Percentiles rank a stretch among this genome's conserved stretches.
These are phyloP conservation scores for Desoria tigrina DNA, from an alignment of 2,888 invertebrate species.

Conservation along the genomic window DNA sequence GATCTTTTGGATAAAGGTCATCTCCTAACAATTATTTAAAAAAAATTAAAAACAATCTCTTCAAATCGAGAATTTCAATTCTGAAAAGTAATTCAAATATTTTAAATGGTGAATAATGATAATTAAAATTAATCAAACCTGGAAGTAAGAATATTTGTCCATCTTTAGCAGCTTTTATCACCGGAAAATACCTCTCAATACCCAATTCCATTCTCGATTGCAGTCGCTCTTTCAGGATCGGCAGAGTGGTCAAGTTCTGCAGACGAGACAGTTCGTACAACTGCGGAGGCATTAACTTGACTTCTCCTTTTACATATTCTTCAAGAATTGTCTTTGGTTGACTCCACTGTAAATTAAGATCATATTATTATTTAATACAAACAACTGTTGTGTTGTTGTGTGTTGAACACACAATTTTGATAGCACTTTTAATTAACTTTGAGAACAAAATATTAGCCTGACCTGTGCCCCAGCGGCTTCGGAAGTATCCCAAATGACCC, in stretches of 20 bases:
- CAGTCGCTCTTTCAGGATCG: constrained; percentile 65
- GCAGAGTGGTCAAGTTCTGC: constrained; percentile 62
- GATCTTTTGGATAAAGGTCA: constrained; percentile 38
- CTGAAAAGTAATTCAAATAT: too few species aligned
- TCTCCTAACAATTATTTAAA: constrained; percentile 34
- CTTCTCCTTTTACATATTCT: constrained; percentile 57
- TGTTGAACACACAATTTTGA: too few species aligned
- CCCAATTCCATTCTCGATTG: constrained; percentile 62
- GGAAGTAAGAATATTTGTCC: constrained; percentile 65
- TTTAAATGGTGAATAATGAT: too few species aligned
- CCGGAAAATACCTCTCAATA: constrained; percentile 62
- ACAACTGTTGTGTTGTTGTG: too few species aligned
- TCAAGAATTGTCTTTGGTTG: constrained; percentile 62
- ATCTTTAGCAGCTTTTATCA: constrained; percentile 63
- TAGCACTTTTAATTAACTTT: not conserved
- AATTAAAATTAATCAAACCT: too few species aligned
- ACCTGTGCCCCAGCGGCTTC: constrained; percentile 66
- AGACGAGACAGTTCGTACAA: constrained; percentile 71
- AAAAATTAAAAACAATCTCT: constrained; percentile 5
- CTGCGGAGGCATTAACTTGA: constrained; percentile 72
- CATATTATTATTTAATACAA: too few species aligned
- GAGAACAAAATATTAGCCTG: constrained; percentile 39
- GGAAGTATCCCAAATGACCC: constrained; percentile 60
- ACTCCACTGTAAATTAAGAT: constrained; percentile 65
- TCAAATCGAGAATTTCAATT: too few species aligned